phyloP scores from a whole-genome alignment of 2,113 vertebrate species.

The Corapipo altera region DNA sequence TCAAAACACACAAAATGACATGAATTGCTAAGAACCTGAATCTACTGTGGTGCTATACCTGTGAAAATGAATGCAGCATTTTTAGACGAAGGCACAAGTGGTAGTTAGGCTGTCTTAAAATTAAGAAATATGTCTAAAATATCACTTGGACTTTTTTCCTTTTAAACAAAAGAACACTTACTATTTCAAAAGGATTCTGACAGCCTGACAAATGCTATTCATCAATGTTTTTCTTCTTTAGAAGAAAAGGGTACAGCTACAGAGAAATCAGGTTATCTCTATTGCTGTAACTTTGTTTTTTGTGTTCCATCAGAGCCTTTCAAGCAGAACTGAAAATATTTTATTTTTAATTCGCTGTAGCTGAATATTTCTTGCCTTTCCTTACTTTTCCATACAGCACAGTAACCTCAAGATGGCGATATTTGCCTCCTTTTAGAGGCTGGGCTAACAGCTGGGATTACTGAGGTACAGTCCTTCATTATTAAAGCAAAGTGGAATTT shows the following conservation, averaged over 20 bases:
- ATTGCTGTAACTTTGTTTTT: not conserved
- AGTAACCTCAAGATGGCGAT: conserved; percentile 27
- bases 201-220: not conserved
- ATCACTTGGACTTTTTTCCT: not conserved
- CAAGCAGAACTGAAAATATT: not conserved
- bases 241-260: not conserved
- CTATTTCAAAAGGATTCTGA: not conserved
- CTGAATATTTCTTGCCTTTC: accelerated
- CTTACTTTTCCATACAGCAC: not conserved
- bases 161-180: not conserved
- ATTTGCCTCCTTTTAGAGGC: not conserved
- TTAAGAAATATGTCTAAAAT: not conserved
- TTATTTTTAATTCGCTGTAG: not conserved
- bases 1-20: not conserved
- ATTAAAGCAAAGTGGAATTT: not conserved
- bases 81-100: not conserved
- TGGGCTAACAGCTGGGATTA: not conserved
- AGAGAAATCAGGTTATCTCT: not conserved
- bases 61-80: not conserved
- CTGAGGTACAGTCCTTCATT: not conserved
- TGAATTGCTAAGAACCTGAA: not conserved
- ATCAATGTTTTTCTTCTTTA: not conserved
- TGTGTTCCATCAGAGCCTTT: not conserved
- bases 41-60: not conserved
- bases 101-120: conserved; percentile 1